Evolutionary conservation across 1,140 invertebrate genomes (phyloP).

Genomic region (Lepidurus apus): DNA sequence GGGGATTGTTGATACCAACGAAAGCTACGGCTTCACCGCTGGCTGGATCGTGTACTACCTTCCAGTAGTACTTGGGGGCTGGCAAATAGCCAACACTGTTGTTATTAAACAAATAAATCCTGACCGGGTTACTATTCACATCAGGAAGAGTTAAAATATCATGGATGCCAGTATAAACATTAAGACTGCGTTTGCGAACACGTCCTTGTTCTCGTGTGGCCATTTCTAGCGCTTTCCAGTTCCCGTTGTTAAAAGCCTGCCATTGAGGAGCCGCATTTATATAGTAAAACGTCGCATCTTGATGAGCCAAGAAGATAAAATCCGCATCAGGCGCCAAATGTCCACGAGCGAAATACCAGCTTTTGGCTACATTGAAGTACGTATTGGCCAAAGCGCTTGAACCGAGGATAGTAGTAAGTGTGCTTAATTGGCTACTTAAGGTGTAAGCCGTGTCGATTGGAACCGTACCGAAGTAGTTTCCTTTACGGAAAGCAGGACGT

Average conservation of each 20-base stretch:
- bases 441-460: slow-evolving; percentile 26
- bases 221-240: slow-evolving; percentile 38
- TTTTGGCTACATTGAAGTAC: slow-evolving; percentile 30
- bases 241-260: slow-evolving; percentile 41
- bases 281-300: slow-evolving; percentile 41
- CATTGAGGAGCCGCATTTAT: slow-evolving; percentile 40
- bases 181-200: background rate
- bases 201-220: slow-evolving; percentile 27
- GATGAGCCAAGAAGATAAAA: slow-evolving; percentile 38
- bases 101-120: slow-evolving; percentile 29
- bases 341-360: slow-evolving; percentile 38
- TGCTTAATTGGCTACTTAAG: slow-evolving; percentile 23
- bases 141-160: slow-evolving; percentile 33
- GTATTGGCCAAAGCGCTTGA: background rate
- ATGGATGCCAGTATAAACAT: slow-evolving; percentile 31
- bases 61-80: slow-evolving; percentile 37
- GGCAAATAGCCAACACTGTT: slow-evolving; percentile 33
- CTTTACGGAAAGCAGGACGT: slow-evolving; percentile 33
- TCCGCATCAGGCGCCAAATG: slow-evolving; percentile 41
- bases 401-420: slow-evolving; percentile 25
- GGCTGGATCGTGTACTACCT: slow-evolving; percentile 37
- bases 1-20: slow-evolving; percentile 35
- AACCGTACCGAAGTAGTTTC: slow-evolving; percentile 26
- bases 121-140: slow-evolving; percentile 27
- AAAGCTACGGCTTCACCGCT: slow-evolving; percentile 35